Evolutionary conservation across 2,113 vertebrate genomes (phyloP).

Genomic region (Mus pahari): DNA sequence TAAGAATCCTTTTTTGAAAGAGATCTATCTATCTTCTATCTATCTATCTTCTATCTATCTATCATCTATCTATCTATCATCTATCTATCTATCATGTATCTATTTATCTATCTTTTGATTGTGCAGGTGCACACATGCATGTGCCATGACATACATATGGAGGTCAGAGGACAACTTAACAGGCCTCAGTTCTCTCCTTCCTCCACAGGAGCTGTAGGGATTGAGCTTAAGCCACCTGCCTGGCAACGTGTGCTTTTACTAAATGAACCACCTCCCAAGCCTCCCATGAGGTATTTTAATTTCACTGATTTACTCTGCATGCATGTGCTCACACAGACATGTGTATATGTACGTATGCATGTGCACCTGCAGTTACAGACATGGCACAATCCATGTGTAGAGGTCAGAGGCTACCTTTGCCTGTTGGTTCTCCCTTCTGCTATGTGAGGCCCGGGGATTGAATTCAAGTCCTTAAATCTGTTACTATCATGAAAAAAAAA

Average conservation of each 20-base stretch:
- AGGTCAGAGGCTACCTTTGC: neutral
- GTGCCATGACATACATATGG: neutral
- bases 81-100: neutral
- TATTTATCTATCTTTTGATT: neutral
- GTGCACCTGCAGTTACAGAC: neutral
- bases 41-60: neutral
- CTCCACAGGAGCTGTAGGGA: neutral
- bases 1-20: neutral
- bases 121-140: neutral
- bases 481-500: neutral
- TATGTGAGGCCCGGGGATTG: neutral
- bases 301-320: neutral
- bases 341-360: neutral
- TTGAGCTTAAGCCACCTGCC: neutral
- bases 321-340: neutral
- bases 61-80: neutral
- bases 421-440: neutral
- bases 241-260: neutral
- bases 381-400: neutral
- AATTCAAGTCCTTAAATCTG: neutral
- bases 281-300: neutral
- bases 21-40: neutral
- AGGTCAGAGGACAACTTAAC: neutral
- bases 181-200: neutral
- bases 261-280: neutral